Evolutionary conservation across 2,113 vertebrate species (phyloP), one percentile per base, ranked within the genome.

Genomic region (Phyllopteryx taeniolatus): DNA sequence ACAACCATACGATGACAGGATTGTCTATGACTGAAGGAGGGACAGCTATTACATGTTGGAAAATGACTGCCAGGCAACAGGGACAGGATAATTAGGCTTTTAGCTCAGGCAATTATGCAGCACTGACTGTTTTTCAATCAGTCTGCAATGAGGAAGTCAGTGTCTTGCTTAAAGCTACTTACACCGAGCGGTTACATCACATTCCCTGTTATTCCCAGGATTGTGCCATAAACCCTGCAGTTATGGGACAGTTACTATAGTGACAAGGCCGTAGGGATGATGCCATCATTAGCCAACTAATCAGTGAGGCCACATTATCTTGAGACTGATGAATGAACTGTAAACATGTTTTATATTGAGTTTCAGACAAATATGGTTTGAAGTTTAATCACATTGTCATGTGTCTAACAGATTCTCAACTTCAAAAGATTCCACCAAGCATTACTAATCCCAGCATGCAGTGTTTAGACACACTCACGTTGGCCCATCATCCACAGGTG

Each of bases 391-490:
- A 22, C 20, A 56, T 22, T 22, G 54, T 27, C 53, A 22, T n/a
- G 53, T n/a, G 19, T 54, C 14, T n/a, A n/a, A 54, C 1, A 20
- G 20, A 54, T 49, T 14, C 15, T 49, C 15, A 46, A 46, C 3
- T 46, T 46, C 12, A 46, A 46, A 11, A 8, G 10, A 20, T 51
- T 51, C 6, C 49, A 20, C 6, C 53, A n/a, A 22, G 9, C 20
- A 22, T 11, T 11, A 10, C 53, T 56, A 56, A 54, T 54, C 7
- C 8, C 54, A 27, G 11, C 10, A 12, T 10, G 2, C 12, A 35
- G 31, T 60, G 31, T 61, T 61, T n/a, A 0, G 3, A 14, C 13
- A 54, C 31, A 92, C 93, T 91, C 84, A 94, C 93, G 91, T 92
- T 74, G 84, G 86, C 35, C 80, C 60, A 17, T 85, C 85, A 1